These are phyloP conservation scores for Poecilia latipinna DNA, from an alignment of 2,113 vertebrate genomes.

Conservation along the genomic window DNA sequence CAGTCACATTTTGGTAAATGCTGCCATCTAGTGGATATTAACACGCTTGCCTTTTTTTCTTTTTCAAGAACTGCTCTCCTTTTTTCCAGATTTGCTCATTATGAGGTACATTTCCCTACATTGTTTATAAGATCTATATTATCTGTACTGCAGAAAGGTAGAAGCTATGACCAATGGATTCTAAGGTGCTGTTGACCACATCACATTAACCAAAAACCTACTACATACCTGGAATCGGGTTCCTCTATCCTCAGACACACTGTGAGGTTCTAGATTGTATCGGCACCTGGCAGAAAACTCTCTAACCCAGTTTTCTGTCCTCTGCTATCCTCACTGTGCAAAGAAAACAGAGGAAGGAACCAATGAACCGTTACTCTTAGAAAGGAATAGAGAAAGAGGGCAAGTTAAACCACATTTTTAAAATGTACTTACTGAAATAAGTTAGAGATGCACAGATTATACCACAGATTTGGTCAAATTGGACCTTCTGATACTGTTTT, in stretches of 20 bases:
- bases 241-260: not conserved
- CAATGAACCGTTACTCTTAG: not conserved
- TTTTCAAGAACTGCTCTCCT: not conserved
- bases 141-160: not conserved
- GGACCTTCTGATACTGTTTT: too few relatives aligned
- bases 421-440: too few relatives aligned
- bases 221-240: not conserved
- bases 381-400: not conserved
- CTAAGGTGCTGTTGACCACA: too few relatives aligned
- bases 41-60: not conserved
- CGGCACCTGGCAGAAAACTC: too few relatives aligned
- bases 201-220: not conserved
- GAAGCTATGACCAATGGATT: not conserved
- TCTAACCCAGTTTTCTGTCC: not conserved
- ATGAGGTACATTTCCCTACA: not conserved
- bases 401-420: too few relatives aligned
- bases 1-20: slow-evolving; percentile 2
- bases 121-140: not conserved
- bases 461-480: too few relatives aligned
- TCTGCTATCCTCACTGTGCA: not conserved
- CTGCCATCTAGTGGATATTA: slow-evolving; percentile 64
- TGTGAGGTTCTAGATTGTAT: not conserved
- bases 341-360: not conserved
- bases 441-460: too few relatives aligned
- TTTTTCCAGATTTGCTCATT: too few relatives aligned